Conservation (phyloP, 2,113 vertebrate species). For the Illadopsis cleaveri region DNA sequence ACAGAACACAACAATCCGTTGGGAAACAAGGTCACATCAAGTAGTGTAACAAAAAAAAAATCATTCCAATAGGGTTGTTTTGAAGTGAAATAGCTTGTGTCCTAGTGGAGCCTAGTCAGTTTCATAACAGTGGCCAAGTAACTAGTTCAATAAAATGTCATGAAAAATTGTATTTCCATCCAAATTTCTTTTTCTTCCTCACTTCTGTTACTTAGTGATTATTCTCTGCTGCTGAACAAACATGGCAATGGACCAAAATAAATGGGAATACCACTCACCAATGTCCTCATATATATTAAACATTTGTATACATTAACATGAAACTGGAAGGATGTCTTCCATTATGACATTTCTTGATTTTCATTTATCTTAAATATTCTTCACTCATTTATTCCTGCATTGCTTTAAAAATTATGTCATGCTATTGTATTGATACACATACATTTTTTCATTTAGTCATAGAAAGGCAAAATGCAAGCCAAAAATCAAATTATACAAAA, state of each 20-base stretch:
- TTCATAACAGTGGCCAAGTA: background rate
- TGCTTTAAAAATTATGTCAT: background rate
- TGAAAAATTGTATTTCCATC: background rate
- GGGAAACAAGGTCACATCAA: constrained; percentile 56
- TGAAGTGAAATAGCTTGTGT: background rate
- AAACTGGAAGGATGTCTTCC: background rate
- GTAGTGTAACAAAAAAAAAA: constrained; percentile 17
- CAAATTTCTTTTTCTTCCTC: background rate
- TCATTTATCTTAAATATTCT: background rate
- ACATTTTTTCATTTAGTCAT: background rate
- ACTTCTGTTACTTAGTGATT: background rate
- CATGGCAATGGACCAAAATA: background rate
- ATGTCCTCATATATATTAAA: background rate
- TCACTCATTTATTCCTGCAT: background rate
- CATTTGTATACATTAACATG: background rate
- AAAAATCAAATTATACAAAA: background rate
- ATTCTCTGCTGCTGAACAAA: background rate
- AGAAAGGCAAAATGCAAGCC: background rate
- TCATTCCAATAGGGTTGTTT: constrained; percentile 34
- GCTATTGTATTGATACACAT: background rate
- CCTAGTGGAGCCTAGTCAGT: background rate
- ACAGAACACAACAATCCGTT: constrained; percentile 48
- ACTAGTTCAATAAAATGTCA: background rate
- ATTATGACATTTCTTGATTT: background rate
- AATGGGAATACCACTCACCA: background rate